These are phyloP conservation scores for Microctonus aethiopoides DNA, from an alignment of 2,888 invertebrate genomes.

Conservation along the genomic window DNA sequence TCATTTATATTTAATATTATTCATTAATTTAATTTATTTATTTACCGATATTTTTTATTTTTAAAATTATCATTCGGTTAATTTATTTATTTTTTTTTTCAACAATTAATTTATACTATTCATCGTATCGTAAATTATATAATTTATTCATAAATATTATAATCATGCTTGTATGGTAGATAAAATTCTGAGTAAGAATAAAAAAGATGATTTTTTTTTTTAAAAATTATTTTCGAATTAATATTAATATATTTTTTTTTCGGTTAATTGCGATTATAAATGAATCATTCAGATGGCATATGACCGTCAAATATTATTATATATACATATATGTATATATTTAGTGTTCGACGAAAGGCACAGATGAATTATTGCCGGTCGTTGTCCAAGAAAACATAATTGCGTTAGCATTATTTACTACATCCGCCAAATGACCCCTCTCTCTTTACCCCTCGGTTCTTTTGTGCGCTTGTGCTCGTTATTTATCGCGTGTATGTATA, in stretches of 20 bases:
- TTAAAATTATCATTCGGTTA: too few species aligned
- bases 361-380: slow-evolving; percentile 42
- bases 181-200: too few species aligned
- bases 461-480: slow-evolving; percentile 35
- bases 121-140: too few species aligned
- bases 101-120: too few species aligned
- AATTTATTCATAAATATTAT: too few species aligned
- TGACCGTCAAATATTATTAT: slow-evolving; percentile 32
- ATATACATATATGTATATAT: not conserved
- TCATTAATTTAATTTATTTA: not conserved
- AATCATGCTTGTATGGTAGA: too few species aligned
- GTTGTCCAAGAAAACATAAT: slow-evolving; percentile 49
- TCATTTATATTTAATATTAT: slow-evolving; percentile 7
- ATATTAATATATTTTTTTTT: slow-evolving; percentile 19
- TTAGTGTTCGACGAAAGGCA: slow-evolving; percentile 36
- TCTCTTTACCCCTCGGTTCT: too few species aligned
- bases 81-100: too few species aligned
- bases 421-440: slow-evolving; percentile 43
- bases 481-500: slow-evolving; percentile 48
- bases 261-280: slow-evolving; percentile 36
- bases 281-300: slow-evolving; percentile 34
- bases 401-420: slow-evolving; percentile 56
- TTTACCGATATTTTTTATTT: too few species aligned
- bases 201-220: too few species aligned
- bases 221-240: not conserved